Evolutionary conservation across 2,888 invertebrate species (phyloP), one percentile per base, ranked within the genome.

Genomic region (Conistra vaccinii): DNA sequence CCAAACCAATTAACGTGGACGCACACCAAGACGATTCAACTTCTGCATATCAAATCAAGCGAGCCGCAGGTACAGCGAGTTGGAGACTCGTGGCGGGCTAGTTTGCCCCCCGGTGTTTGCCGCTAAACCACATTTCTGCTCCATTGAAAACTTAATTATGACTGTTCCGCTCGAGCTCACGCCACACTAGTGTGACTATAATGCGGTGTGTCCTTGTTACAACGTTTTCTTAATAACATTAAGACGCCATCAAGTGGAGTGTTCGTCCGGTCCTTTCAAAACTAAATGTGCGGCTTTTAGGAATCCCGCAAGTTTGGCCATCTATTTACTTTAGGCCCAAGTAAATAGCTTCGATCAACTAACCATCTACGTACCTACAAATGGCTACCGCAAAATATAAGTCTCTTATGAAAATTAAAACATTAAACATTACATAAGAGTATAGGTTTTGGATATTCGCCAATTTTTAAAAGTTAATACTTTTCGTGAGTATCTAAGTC

Each of bases 81-180:
- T 84, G 78, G 83, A 67, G 80, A 85, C 85, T 86, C 78, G 78
- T 73, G 85, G 85, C 85, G 81, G 87, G 84, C 88, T 76, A 81
- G 81, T 83, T 81, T 71, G 60, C 74, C 69, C 70, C 53, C 79
- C 85, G 78, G 86, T 93, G 91, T 93, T 93, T 92, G 89, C 90
- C 86, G 86, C 89, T 86, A 90, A 93, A 92, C 93, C 93, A 90
- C 92, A 92, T 93, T 94, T 93, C 91, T 90, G 91, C 91, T 91
- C 88, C 90, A 91, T 92, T 91, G 91, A 91, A 94, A 95, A 94
- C 92, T 93, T 93, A 94, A 94, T 94, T 94, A 94, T 89, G 90
- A 89, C 85, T 85, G 87, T 85, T 87, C 72, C 71, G 65, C 86
- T 76, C 77, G 76, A 77, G 81, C 81, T 73, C 73, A 85, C 26